A percentile compares a stretch with the other conserved stretches of the same genome.
Evolutionary conservation across 2,113 vertebrate species (phyloP).

Genomic region (Struthio camelus): DNA sequence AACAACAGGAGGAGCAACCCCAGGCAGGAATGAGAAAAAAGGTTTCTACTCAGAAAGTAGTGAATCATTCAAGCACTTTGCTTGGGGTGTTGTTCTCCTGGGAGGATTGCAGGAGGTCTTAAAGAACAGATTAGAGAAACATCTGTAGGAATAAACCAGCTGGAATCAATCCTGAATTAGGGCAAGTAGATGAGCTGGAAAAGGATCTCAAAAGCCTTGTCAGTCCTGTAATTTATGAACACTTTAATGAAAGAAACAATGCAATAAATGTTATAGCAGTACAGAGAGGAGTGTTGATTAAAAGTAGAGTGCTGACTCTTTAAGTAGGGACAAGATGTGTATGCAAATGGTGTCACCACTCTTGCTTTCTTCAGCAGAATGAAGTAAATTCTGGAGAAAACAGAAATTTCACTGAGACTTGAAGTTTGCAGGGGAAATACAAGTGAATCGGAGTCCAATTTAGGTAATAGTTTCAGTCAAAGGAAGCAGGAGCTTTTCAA

Average conservation of each 20-base stretch:
- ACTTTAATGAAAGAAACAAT: not conserved
- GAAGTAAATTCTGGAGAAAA: not conserved
- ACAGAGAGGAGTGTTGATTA: not conserved
- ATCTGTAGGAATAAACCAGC: not conserved
- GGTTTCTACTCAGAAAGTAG: not conserved
- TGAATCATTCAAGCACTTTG: not conserved
- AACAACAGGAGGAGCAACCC: not conserved
- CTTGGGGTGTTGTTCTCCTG: not conserved
- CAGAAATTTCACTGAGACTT: not conserved
- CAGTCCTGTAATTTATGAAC: not conserved
- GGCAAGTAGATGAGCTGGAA: not conserved
- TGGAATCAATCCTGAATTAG: not conserved
- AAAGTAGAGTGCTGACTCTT: not conserved
- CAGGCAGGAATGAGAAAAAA: not conserved
- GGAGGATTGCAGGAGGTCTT: not conserved
- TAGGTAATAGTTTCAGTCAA: not conserved
- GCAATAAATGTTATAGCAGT: not conserved
- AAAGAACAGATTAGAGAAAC: slow-evolving; percentile 1
- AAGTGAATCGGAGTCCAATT: not conserved
- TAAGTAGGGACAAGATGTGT: not conserved
- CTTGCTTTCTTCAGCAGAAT: not conserved
- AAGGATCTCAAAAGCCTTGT: not conserved
- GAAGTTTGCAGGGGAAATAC: not conserved
- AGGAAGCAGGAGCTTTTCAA: not conserved
- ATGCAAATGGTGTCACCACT: not conserved